A percentile compares a stretch with the other conserved stretches of the same genome.
Evolutionary conservation across 2,797 vertebrate genomes (phyloP).

Genomic region (Urophycis tenuis): DNA sequence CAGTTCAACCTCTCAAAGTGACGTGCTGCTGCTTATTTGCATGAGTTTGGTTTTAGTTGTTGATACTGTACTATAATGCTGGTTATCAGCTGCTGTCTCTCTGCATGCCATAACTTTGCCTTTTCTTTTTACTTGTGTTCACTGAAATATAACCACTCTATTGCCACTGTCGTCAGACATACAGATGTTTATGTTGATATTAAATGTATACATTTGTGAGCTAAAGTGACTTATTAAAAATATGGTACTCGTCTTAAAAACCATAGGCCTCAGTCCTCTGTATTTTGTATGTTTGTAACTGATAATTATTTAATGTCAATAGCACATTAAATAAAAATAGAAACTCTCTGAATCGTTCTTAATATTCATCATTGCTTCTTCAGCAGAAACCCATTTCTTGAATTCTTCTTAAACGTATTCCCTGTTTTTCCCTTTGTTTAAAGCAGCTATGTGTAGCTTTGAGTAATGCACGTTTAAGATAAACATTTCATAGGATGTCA

Average conservation of each 20-base stretch:
- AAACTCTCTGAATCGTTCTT: neutral
- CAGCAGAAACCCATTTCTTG: neutral
- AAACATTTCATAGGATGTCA: neutral
- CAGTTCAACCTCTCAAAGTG: neutral
- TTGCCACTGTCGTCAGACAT: neutral
- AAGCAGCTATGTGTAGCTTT: neutral
- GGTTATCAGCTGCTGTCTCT: neutral
- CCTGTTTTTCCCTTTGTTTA: neutral
- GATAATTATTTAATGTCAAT: neutral
- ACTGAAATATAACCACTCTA: conserved; percentile 1
- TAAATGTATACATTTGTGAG: neutral
- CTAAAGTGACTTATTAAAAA: neutral
- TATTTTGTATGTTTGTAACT: neutral
- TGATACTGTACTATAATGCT: neutral
- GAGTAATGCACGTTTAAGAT: neutral
- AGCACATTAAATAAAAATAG: neutral
- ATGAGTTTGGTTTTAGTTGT: neutral
- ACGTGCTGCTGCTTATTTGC: neutral
- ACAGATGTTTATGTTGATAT: neutral
- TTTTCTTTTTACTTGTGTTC: neutral
- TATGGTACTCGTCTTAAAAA: neutral
- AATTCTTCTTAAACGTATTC: neutral
- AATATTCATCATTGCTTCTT: neutral
- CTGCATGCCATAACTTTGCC: neutral
- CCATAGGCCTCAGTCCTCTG: neutral